Percentiles rank a stretch among this genome's conserved stretches.
Conservation (phyloP, 1,140 invertebrate genomes). For the Neocloeon triangulifer region DNA sequence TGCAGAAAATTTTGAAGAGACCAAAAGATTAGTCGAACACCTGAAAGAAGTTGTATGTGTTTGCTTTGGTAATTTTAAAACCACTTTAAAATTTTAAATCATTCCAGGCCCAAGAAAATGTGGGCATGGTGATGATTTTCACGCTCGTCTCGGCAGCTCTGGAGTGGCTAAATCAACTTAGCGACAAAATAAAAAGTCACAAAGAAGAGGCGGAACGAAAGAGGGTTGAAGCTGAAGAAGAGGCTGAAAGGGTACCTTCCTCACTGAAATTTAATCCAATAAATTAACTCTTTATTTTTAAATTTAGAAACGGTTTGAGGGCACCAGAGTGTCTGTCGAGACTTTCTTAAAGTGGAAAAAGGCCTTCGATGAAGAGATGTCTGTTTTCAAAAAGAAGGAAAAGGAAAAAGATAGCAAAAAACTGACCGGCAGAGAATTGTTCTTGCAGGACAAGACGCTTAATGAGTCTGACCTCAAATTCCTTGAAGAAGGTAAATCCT, state of each 20-base stretch:
- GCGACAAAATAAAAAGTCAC: slow-evolving; percentile 49
- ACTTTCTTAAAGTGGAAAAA: slow-evolving; percentile 89
- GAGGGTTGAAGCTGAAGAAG: slow-evolving; percentile 52
- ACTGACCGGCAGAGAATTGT: slow-evolving; percentile 68
- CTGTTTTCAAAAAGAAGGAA: slow-evolving; percentile 47
- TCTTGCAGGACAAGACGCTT: slow-evolving; percentile 73
- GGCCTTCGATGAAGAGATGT: slow-evolving; percentile 78
- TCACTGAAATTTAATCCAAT: neutral
- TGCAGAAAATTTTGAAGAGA: slow-evolving; percentile 53
- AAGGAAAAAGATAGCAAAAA: slow-evolving; percentile 29
- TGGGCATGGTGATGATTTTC: slow-evolving; percentile 95
- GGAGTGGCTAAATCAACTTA: slow-evolving; percentile 74
- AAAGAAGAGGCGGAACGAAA: slow-evolving; percentile 43
- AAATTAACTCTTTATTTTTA: slow-evolving; percentile 14
- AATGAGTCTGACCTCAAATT: slow-evolving; percentile 92
- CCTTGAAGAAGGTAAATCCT: slow-evolving; percentile 70
- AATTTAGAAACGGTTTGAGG: slow-evolving; percentile 89
- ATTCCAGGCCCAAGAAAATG: slow-evolving; percentile 55
- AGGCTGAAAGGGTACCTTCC: slow-evolving; percentile 57
- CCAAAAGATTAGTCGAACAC: slow-evolving; percentile 40
- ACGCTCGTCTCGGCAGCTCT: slow-evolving; percentile 78
- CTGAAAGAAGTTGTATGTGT: slow-evolving; percentile 37
- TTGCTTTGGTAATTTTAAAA: slow-evolving; percentile 5
- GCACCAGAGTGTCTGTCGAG: slow-evolving; percentile 84
- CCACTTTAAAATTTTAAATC: slow-evolving; percentile 5